Percentiles rank a stretch among this genome's conserved stretches.
phyloP scores from a whole-genome alignment of 1,140 invertebrate genomes.

The Drosophila lacertosa region DNA sequence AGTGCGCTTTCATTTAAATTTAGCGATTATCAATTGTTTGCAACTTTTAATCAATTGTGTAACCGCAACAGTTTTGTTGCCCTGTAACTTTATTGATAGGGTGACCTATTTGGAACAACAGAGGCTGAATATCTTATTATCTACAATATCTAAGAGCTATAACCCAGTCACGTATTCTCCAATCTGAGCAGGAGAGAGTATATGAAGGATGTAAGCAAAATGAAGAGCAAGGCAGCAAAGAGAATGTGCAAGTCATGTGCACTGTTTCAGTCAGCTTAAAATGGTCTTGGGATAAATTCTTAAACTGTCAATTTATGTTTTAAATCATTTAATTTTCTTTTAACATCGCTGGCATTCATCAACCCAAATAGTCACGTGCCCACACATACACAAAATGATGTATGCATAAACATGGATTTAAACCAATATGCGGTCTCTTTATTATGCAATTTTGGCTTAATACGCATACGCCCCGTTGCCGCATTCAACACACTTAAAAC shows the following conservation, averaged over 20 bases:
- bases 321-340: slow-evolving; percentile 42
- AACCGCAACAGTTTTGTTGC: no score
- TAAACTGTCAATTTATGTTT: slow-evolving; percentile 66
- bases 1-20: no score
- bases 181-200: not conserved
- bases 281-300: slow-evolving; percentile 48
- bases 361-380: slow-evolving; percentile 3
- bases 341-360: slow-evolving; percentile 13
- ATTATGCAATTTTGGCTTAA: slow-evolving; percentile 64
- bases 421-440: slow-evolving; percentile 56
- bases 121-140: no score
- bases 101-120: no score
- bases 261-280: slow-evolving; percentile 34
- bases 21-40: no score
- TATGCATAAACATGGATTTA: slow-evolving; percentile 33
- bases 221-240: slow-evolving; percentile 9
- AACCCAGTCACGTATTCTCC: no score
- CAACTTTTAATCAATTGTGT: no score
- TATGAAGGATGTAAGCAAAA: not conserved
- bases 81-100: no score
- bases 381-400: slow-evolving; percentile 17
- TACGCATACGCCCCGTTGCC: slow-evolving; percentile 42
- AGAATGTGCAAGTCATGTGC: slow-evolving; percentile 62
- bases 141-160: no score
- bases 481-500: not conserved